Conservation (phyloP, 2,797 vertebrate genomes). For the Cynopterus sphinx region DNA sequence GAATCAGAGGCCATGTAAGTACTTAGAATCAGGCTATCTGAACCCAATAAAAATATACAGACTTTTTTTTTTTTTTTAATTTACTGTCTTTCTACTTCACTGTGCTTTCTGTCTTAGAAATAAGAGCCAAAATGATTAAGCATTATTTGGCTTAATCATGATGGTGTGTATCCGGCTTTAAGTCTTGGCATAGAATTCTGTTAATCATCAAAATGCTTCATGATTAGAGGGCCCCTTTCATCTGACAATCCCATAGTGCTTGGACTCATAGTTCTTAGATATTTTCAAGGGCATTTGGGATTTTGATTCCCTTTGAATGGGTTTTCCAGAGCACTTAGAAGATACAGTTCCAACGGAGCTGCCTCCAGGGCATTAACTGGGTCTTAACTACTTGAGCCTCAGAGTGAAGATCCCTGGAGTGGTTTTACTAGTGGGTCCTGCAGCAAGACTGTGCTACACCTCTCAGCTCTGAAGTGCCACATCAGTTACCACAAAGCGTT, state of each 20-base stretch:
- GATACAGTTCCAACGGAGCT: not conserved
- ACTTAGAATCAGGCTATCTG: not conserved
- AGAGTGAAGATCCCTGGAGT: not conserved
- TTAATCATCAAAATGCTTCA: conserved; percentile 39
- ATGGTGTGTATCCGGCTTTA: not conserved
- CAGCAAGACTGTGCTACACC: not conserved
- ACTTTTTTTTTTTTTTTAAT: not conserved
- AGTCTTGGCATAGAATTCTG: conserved; percentile 18
- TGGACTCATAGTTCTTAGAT: not conserved
- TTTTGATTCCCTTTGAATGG: not conserved
- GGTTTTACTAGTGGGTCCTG: not conserved
- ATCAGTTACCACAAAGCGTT: not conserved
- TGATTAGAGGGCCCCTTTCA: conserved; percentile 8
- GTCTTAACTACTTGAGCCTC: not conserved
- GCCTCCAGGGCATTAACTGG: not conserved
- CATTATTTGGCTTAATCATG: not conserved
- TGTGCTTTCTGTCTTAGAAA: conserved; percentile 22
- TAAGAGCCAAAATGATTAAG: not conserved
- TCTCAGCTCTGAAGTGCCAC: not conserved
- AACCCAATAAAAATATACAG: not conserved
- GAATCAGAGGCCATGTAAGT: not conserved
- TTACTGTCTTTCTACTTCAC: not conserved
- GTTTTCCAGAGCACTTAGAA: not conserved
- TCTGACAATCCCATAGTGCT: not conserved
- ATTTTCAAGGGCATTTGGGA: not conserved